These are phyloP conservation scores for Myotis yumanensis DNA, from an alignment of 2,113 vertebrate genomes.

Conservation along the genomic window DNA sequence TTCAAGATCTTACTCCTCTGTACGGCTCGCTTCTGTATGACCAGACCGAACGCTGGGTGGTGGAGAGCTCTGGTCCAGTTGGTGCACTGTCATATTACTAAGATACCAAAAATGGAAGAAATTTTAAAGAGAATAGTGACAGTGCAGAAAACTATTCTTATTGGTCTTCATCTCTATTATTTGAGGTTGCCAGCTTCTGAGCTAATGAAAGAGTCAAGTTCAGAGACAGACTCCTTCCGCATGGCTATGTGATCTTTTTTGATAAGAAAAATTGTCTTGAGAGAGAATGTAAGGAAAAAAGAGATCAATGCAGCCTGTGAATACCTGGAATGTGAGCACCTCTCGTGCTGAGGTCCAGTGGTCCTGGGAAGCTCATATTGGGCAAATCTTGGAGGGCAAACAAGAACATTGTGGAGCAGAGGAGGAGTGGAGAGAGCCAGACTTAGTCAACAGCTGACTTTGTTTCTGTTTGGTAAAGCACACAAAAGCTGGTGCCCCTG, in stretches of 20 bases:
- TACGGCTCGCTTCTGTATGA: constrained; percentile 49
- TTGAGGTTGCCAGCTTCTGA: constrained; percentile 18
- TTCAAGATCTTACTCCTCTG: constrained; percentile 33
- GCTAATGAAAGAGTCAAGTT: constrained; percentile 29
- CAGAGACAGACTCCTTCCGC: constrained; percentile 18
- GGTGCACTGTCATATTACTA: constrained; percentile 24
- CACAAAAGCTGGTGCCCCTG: background rate
- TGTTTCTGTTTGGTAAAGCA: background rate
- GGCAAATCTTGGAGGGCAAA: background rate
- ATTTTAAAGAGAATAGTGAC: constrained; percentile 19
- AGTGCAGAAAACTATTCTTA: constrained; percentile 1
- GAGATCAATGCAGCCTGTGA: background rate
- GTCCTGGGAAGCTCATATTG: background rate
- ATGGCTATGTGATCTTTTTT: constrained; percentile 3
- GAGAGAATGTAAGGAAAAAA: background rate
- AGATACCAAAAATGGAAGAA: constrained; percentile 69
- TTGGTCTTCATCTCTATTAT: constrained; percentile 21
- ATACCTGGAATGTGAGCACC: background rate
- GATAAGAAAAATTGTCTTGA: constrained; percentile 24
- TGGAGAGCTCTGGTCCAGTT: background rate
- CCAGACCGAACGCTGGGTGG: constrained; percentile 7
- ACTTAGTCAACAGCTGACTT: background rate
- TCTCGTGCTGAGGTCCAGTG: background rate
- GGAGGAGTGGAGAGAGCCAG: background rate
- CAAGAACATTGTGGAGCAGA: background rate